Base-by-base conservation (phyloP, 2,888 invertebrate genomes). In the Mesorhabditis belari region DNA sequence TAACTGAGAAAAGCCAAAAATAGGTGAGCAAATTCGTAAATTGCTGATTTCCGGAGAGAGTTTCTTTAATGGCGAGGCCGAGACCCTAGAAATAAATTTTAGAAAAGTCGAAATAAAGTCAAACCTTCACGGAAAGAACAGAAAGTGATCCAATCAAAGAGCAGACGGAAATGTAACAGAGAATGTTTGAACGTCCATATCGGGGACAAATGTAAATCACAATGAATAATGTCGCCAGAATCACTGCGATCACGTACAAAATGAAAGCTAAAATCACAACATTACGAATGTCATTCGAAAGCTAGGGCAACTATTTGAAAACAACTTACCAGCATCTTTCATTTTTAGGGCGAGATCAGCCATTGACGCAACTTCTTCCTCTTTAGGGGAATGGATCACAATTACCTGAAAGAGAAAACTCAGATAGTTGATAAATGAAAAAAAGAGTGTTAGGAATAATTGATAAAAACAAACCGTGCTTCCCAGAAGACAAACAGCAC, bases 301-400 rank as follows among this genome's bases (percentile, higher is more conserved):
- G n/a, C n/a, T n/a, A n/a, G n/a, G n/a, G n/a, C n/a, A n/a, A n/a
- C n/a, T n/a, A n/a, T 4, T 17, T 19, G n/a, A 35, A 35, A 35
- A 1, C n/a, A 60, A 60, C 73, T 65, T 71, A 86, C 85, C 83
- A 54, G 88, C 87, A 81, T 90, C 88, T 81, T 86, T 85, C 26
- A 94, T 82, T 84, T 90, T 92, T 0, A 85, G 82, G 50, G 88
- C 82, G 25, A 96, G 84, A 58, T 88, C 88, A 63, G 87, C 84
- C 81, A 95, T 86, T 66, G 87, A 87, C 75, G 87, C 87, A 0
- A 92, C 87, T 84, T 91, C 89, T 82, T 90, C 90, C 72, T 90
- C 89, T 84, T 91, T 92, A n/a, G 96, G 95, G 17, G 95, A 89
- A 84, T 96, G 93, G 66, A 96, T 87, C 1, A 98, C 90, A 77